Base-by-base conservation (phyloP, 2,113 vertebrate genomes). In the Dipodomys merriami region DNA sequence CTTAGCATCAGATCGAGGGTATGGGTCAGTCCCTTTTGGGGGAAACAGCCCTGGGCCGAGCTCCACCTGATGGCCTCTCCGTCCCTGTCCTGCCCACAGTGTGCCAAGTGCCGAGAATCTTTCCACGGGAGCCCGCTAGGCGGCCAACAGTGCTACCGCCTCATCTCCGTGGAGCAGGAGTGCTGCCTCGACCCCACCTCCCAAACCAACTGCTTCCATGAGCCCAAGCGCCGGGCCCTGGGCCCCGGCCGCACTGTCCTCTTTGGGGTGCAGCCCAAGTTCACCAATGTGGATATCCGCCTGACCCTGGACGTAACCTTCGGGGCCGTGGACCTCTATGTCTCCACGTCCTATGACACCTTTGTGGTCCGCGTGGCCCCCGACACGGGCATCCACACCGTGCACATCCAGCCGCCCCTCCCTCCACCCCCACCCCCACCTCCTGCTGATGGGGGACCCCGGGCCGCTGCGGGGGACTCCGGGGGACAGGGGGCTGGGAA, bases 251-350 rank as follows among this genome's bases (percentile, higher is more conserved):
- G 99, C 95, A 99, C 99, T 0, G 99, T 99, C 76, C 99, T 99
- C 91, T 99, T 99, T 1, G 98, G 99, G 0, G 99, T 99, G 2
- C 99, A 99, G 97, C 99, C 99, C 86, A 99, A 99, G 92, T 99
- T 99, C 97, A 99, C 99, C 94, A 99, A 99, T 1, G 99, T 99
- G 35, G 99, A 99, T 97, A 99, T 99, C 87, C 98, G 99, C 15
- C 98, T 99, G 96, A 99, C 99, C 0, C 98, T 99, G 39, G 99
- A 99, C 0, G 99, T 99, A 22, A 99, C 99, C 22, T 99, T 99
- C 0, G 99, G 99, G 0, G 98, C 98, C 12, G 98, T 99, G 88
- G 99, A 99, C 84, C 98, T 99, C 65, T 99, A 98, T 1, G 98
- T 99, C 73, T 99, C 99, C 90, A 99, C 99, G 90, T 99, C 99